Evolutionary conservation across 1,140 invertebrate species (phyloP), one percentile per base, ranked within the genome.

Genomic region (Heliothis subflexa): DNA sequence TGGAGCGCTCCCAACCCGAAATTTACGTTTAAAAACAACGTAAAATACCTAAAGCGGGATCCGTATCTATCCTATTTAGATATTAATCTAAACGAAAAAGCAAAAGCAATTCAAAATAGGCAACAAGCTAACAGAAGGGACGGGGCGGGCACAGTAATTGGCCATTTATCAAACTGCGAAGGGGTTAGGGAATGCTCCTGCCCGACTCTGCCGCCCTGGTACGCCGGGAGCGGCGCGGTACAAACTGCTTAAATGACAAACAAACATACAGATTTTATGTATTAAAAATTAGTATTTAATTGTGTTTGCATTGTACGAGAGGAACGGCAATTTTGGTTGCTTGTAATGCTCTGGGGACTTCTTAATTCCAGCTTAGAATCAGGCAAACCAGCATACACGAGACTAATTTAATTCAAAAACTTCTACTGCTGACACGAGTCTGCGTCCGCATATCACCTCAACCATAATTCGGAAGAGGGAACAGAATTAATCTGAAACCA

Each of bases 111-210:
- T 91, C 93, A 92, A 91, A 93, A 93, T 93, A 92, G 92, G 92
- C 91, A 93, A 94, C 91, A 93, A 93, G 92, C 93, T 93, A 92
- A 91, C 91, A 93, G 91, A 91, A 92, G 91, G 92, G 89, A 89
- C 88, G 89, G 88, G 89, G 90, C 89, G 89, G 88, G 85, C 88
- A 82, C 88, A 93, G 93, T 95, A 95, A 95, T 95, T 95, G 94
- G 94, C 94, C 94, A 94, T 95, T 95, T 95, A 95, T 95, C 94
- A 95, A 95, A 94, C 91, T 88, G 92, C 89, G 93, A 95, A 94
- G 94, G 94, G 94, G 93, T 94, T 93, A 94, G 92, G 87, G 85
- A 84, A 81, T 79, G 84, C 91, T 91, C 86, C 88, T 83, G 85
- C 83, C 86, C 49, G 86, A 73, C 81, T 79, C 87, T 88, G 89